Base-by-base conservation (phyloP, 2,113 vertebrate species). In the Oryzias celebensis region DNA sequence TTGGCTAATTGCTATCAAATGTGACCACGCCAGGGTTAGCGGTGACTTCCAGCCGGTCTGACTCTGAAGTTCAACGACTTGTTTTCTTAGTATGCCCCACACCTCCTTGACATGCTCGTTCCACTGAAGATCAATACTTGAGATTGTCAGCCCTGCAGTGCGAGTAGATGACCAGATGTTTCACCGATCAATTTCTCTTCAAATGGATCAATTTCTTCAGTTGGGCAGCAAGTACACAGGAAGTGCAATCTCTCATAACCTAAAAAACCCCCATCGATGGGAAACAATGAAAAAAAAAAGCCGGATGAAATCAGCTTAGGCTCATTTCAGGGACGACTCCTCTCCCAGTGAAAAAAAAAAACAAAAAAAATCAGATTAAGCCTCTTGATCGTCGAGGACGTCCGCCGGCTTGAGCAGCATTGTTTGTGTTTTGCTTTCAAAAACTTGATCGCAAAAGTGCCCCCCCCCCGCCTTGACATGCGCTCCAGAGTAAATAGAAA, bases 151-250 rank as follows among this genome's bases (percentile, higher is more conserved):
- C 57, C 80, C 55, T 72, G 71, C 72, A 80, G 87, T 80, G 36
- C 89, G 91, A 91, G 86, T 88, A 88, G 86, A 90, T 90, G 89
- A 92, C 76, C 57, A 59, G 71, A 87, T 79, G 84, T 91, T 91
- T 88, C 82, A 83, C 56, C 73, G 89, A 89, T 88, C 85, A 86
- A 89, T 91, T 90, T 88, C 86, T 84, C 78, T 73, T 76, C 20
- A 20, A 20, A 20, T 20, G 20, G 20, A 20, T 20, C 20, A 20
- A 20, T 20, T 20, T 20, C 20, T 20, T 75, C 84, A 47, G 84
- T 82, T 85, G 74, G 78, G 80, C 77, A 78, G 77, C 81, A 78
- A 36, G 68, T 65, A 62, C 77, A 81, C 56, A 62, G 69, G 67
- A 87, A 86, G 77, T 73, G 54, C 78, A 86, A 87, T 91, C 87